Conservation (phyloP, 2,888 invertebrate species). For the Macaria liturata region DNA sequence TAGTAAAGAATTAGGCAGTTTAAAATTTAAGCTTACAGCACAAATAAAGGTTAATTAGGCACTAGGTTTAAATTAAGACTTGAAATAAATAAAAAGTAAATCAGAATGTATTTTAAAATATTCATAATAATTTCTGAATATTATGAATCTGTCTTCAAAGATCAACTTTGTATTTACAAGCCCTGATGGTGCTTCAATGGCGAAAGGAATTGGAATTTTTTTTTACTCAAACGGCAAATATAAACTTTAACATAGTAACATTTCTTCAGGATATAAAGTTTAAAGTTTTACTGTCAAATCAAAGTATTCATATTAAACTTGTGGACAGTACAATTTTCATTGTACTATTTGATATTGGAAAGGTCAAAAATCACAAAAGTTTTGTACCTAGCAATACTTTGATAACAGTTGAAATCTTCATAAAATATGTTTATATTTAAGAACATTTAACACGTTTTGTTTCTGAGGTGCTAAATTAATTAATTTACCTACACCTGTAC, state of each 20-base stretch:
- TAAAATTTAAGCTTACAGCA: conserved; percentile 27
- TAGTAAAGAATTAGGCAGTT: conserved; percentile 25
- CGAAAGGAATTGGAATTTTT: conserved; percentile 4
- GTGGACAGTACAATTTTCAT: too few species aligned
- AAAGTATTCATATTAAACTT: too few species aligned
- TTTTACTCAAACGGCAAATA: too few species aligned
- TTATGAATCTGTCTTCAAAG: neutral
- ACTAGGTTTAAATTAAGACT: conserved; percentile 2
- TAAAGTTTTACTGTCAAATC: too few species aligned
- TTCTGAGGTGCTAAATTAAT: conserved; percentile 54
- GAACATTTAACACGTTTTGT: conserved; percentile 38
- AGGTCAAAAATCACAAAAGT: too few species aligned
- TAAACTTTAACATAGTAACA: too few species aligned
- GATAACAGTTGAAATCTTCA: too few species aligned
- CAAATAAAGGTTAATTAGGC: conserved; percentile 16
- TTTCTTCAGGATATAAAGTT: too few species aligned
- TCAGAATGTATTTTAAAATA: neutral
- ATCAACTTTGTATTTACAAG: conserved; percentile 7
- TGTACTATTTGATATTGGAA: too few species aligned
- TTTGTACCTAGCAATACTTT: neutral
- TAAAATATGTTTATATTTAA: too few species aligned
- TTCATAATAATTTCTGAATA: conserved; percentile 2
- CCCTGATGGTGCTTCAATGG: conserved; percentile 8
- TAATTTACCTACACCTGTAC: too few species aligned
- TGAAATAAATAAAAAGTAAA: neutral